A percentile compares a stretch with the other conserved stretches of the same genome.
Conservation (phyloP, 2,888 invertebrate genomes). For the Axea sp. region DNA sequence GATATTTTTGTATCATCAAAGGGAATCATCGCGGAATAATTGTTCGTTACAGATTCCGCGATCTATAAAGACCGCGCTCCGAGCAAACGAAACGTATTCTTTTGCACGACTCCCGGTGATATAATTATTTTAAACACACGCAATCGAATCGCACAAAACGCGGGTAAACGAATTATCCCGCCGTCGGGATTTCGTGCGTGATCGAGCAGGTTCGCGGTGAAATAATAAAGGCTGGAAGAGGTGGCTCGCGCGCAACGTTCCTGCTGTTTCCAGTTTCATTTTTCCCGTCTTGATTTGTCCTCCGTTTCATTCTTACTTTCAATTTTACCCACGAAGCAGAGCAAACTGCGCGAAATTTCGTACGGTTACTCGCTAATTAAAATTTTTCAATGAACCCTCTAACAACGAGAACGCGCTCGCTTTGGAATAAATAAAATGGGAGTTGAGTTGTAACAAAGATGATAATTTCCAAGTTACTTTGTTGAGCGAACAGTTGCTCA, state of each 20-base stretch:
- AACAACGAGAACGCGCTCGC: background rate
- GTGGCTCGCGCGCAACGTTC: too few relatives aligned
- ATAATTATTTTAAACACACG: conserved; percentile 3
- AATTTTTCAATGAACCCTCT: background rate
- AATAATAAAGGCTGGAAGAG: too few relatives aligned
- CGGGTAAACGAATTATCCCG: too few relatives aligned
- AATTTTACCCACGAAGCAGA: too few relatives aligned
- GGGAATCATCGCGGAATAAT: conserved; percentile 7
- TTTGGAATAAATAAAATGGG: background rate
- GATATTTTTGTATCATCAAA: conserved; percentile 12
- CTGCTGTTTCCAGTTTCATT: too few relatives aligned
- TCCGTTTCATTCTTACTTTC: too few relatives aligned
- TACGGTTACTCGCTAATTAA: conserved; percentile 4
- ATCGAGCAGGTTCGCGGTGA: too few relatives aligned
- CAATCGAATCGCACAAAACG: too few relatives aligned
- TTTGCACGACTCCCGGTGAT: background rate
- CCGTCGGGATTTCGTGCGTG: too few relatives aligned
- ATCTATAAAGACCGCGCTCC: background rate
- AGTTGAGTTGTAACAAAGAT: background rate
- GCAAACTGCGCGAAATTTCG: background rate
- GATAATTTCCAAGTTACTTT: background rate
- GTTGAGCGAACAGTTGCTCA: conserved; percentile 13
- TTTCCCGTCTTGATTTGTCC: too few relatives aligned
- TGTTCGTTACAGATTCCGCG: conserved; percentile 16
- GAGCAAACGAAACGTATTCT: conserved; percentile 12